Conservation (phyloP, 2,888 invertebrate species). For the Tricholauxania praeusta region DNA sequence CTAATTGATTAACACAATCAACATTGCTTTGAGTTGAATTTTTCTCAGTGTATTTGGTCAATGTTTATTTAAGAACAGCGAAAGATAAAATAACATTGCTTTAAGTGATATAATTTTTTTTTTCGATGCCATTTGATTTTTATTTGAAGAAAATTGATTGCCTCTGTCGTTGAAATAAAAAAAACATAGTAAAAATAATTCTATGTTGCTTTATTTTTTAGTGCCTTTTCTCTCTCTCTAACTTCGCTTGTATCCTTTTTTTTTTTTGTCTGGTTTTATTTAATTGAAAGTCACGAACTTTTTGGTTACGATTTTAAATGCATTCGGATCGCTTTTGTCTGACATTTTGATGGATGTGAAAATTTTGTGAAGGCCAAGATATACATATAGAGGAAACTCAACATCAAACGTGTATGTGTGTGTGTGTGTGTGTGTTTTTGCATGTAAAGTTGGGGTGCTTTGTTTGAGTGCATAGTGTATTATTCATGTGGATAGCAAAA, state of each 20-base stretch:
- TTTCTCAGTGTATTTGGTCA: neutral
- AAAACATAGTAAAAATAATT: too few species aligned
- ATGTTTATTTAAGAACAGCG: neutral
- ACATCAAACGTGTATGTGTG: neutral
- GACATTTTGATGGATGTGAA: constrained; percentile 1
- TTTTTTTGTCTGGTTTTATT: neutral
- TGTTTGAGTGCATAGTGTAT: too few species aligned
- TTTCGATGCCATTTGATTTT: neutral
- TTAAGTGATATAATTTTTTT: neutral
- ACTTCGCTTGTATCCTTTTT: neutral
- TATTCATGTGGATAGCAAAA: too few species aligned
- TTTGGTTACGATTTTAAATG: constrained; percentile 4
- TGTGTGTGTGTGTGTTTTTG: neutral
- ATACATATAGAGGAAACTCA: too few species aligned
- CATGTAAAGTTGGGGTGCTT: too few species aligned
- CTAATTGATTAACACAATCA: too few species aligned
- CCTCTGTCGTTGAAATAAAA: neutral
- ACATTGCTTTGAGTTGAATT: too few species aligned
- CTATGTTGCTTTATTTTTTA: neutral
- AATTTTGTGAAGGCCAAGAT: neutral
- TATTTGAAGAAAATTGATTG: constrained; percentile 20
- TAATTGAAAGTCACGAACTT: constrained; percentile 24
- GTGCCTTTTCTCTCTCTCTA: neutral
- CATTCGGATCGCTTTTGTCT: neutral
- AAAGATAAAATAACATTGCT: neutral